These are phyloP conservation scores for Eupeodes latifasciatus DNA, from an alignment of 2,888 invertebrate genomes.

Conservation along the genomic window DNA sequence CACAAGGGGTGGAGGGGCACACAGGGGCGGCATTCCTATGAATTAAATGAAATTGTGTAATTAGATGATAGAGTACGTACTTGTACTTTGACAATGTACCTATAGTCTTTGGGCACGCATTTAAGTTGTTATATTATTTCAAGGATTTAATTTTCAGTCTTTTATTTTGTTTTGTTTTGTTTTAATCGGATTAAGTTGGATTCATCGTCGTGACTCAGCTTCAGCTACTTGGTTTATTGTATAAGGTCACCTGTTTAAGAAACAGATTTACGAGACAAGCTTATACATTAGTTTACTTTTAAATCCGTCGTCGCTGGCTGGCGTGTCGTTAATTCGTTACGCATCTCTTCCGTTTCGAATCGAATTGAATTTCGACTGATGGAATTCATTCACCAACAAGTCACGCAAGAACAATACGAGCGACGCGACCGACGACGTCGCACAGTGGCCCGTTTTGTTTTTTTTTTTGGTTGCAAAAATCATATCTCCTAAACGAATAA, in stretches of 20 bases:
- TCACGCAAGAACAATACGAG: constrained; percentile 4
- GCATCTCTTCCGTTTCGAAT: constrained; percentile 14
- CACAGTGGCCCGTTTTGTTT: no score
- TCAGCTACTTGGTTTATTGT: neutral
- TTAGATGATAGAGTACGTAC: constrained; percentile 47
- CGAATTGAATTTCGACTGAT: neutral
- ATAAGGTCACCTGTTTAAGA: constrained; percentile 5
- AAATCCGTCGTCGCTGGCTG: neutral
- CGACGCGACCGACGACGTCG: no score
- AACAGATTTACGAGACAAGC: constrained; percentile 8
- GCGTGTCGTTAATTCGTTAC: constrained; percentile 15
- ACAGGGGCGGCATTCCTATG: neutral
- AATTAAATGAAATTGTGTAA: constrained; percentile 53
- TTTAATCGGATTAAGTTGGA: constrained; percentile 20
- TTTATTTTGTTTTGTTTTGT: constrained; percentile 1
- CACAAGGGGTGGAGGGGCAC: neutral
- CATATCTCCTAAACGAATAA: no score
- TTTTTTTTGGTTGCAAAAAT: no score
- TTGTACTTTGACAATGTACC: constrained; percentile 25
- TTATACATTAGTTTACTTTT: neutral
- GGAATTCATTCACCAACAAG: constrained; percentile 32
- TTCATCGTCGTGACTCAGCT: constrained; percentile 16
- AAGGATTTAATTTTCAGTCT: constrained; percentile 12
- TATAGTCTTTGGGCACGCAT: constrained; percentile 16
- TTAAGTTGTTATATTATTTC: constrained; percentile 14